These are phyloP conservation scores for Apoderus coryli DNA, from an alignment of 2,888 invertebrate genomes.

Conservation along the genomic window DNA sequence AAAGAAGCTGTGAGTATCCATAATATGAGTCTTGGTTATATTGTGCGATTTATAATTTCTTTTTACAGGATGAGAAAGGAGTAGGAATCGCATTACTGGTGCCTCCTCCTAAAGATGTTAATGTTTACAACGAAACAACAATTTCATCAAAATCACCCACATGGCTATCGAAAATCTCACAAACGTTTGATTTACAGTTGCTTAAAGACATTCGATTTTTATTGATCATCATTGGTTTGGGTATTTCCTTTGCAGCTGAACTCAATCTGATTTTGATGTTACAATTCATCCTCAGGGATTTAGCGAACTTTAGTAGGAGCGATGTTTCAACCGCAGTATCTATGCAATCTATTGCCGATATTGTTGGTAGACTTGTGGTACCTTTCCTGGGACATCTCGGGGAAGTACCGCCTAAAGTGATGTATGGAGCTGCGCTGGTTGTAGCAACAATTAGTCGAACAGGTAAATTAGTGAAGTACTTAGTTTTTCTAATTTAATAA, in stretches of 20 bases:
- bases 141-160: constrained; percentile 16
- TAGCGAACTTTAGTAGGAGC: constrained; percentile 25
- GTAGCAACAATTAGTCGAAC: constrained; percentile 30
- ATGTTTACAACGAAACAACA: constrained; percentile 25
- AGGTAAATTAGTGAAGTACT: constrained; percentile 21
- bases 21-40: too few relatives aligned
- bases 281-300: constrained; percentile 32
- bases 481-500: background rate
- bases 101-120: too few relatives aligned
- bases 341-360: constrained; percentile 30
- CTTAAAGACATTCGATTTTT: constrained; percentile 26
- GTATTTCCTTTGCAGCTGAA: constrained; percentile 35
- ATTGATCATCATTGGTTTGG: constrained; percentile 28
- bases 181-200: constrained; percentile 27
- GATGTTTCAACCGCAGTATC: constrained; percentile 30
- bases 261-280: constrained; percentile 34
- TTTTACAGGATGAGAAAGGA: too few relatives aligned
- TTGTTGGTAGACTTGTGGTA: constrained; percentile 29
- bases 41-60: too few relatives aligned
- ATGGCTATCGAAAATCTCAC: constrained; percentile 20
- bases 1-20: constrained; percentile 7
- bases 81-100: too few relatives aligned
- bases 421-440: constrained; percentile 29
- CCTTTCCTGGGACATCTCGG: constrained; percentile 28
- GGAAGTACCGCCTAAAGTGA: constrained; percentile 26